A percentile compares a stretch with the other conserved stretches of the same genome.
These are phyloP conservation scores for Myxocyprinus asiaticus DNA, from an alignment of 2,113 vertebrate species.

Conservation along the genomic window DNA sequence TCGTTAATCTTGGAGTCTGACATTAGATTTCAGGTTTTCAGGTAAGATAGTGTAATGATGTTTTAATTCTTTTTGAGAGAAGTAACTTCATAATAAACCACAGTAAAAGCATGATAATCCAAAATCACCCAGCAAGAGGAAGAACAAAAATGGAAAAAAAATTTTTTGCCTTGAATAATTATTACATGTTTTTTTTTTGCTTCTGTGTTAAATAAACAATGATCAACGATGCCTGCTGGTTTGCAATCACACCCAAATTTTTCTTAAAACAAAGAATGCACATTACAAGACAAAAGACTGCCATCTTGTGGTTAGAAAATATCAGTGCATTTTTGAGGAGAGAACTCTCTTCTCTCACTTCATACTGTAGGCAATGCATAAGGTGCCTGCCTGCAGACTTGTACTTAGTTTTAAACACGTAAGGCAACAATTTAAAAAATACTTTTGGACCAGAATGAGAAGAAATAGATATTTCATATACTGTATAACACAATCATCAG, in stretches of 20 bases:
- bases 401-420: no score
- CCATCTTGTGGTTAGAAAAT: constrained; percentile 20
- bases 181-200: neutral
- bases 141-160: neutral
- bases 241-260: neutral
- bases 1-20: constrained; percentile 39
- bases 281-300: constrained; percentile 2
- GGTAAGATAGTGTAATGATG: no score
- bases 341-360: no score
- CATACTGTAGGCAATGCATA: no score
- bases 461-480: no score
- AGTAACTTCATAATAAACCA: neutral
- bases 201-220: neutral
- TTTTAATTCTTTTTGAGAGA: no score
- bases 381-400: no score
- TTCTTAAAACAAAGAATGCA: neutral
- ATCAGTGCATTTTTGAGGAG: neutral
- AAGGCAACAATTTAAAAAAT: no score
- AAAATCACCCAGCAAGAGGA: no score
- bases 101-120: neutral
- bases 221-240: neutral
- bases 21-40: constrained; percentile 13
- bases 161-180: no score
- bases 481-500: no score
- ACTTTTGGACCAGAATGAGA: no score